Base-by-base conservation (phyloP, 2,797 vertebrate species). In the Nyctalus aviator region DNA sequence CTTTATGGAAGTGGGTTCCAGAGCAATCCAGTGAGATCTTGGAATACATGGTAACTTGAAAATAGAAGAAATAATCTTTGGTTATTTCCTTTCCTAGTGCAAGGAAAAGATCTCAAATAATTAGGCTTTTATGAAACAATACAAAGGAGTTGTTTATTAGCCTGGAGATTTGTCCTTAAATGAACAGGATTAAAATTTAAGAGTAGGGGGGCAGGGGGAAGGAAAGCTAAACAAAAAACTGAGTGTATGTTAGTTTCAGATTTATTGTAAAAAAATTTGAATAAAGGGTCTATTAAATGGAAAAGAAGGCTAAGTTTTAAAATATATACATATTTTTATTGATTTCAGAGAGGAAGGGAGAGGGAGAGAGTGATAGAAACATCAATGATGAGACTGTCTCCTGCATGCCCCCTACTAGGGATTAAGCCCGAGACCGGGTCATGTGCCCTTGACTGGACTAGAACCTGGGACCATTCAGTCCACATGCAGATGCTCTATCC, bases 131-230 rank as follows among this genome's bases (percentile, higher is more conserved):
- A 46, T 82, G 86, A 84, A 95, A 41, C 18, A 69, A 41, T 73
- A 77, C 62, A 75, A 71, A 96, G 78, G 41, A 77, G 27, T 37
- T 66, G n/a, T 88, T 92, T 93, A 78, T 89, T 93, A 81, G 27
- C 48, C 5, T 50, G 30, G 37, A 18, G n/a, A 90, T 90, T 96
- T 89, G 44, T 88, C 18, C 23, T 91, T 86, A 44, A 3, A 66
- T 17, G 71, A 94, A 95, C 79, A 83, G 66, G 84, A 96, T 96
- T 94, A 94, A 88, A 75, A 62, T 3, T 64, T 85, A 71, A 90
- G 17, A 9, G 3, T 5, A 23, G 41, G 12, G 12, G 3, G 9
- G 13, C 44, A 15, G 14, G 8, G 5, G 30, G 37, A 79, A 3
- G 20, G 53, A 83, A 44, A 46, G 57, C 55, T 84, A 72, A 88